Base-by-base conservation (phyloP, 2,888 invertebrate species). In the Microplitis manilae region DNA sequence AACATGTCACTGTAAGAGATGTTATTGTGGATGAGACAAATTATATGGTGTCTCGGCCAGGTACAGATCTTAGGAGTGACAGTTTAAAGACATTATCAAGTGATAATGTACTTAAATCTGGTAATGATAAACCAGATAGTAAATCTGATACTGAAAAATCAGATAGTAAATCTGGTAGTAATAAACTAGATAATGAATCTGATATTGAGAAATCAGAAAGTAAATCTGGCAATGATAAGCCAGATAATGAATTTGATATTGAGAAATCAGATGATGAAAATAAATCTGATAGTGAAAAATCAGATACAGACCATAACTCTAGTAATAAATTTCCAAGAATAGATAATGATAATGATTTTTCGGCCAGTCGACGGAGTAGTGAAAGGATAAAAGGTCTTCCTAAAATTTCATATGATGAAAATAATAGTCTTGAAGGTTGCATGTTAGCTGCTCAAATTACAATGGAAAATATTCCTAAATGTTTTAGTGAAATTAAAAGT, bases 1-100 rank as follows among this genome's bases (percentile, higher is more conserved):
- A 78, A 68, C 75, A 77, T 68, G 38, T 69, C 1, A 75, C 60
- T 8, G 79, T 59, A 6, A 50, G 79, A 6, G 73, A 79, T 72
- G 77, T 77, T 62, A 50, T 79, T 68, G 39, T 77, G 38, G 79
- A 79, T 62, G 77, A 79, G 68, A 41, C 69, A 69, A 79, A 77
- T 76, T 77, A 13, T 59, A 59, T 65, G 69, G 17, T 30, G 69
- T 76, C 76, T 38, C 65, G 79, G 17, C 79, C 79, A 50, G 38
- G n/a, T n/a, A 50, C 60, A 67, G 8, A 72, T 17, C 17, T 17
- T 17, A 17, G 17, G 17, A 17, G 17, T n/a, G 61, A 61, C n/a
- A 61, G 17, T 61, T n/a, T 61, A 6, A 6, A 61, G 17, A 17
- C 17, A 17, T 17, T 17, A 17, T 17, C 17, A 17, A 17, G 17